A percentile compares a stretch with the other conserved stretches of the same genome.
Conservation (phyloP, 2,113 vertebrate genomes). For the Sturnira hondurensis region DNA sequence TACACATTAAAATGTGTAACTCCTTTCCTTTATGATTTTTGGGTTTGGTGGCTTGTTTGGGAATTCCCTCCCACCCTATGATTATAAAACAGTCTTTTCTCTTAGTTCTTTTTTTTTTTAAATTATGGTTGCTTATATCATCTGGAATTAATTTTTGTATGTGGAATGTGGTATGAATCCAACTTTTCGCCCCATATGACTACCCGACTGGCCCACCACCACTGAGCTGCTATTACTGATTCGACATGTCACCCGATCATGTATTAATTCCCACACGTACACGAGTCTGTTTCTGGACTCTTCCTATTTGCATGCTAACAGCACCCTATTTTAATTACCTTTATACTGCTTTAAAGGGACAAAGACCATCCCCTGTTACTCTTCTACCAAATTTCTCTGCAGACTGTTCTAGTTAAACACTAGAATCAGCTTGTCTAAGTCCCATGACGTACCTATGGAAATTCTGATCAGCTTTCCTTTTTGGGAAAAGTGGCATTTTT, state of each 20-base stretch:
- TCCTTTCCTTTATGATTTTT: not conserved
- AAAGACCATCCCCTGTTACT: not conserved
- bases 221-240: not conserved
- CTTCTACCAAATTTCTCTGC: not conserved
- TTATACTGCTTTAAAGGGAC: not conserved
- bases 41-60: not conserved
- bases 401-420: not conserved
- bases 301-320: not conserved
- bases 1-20: not conserved
- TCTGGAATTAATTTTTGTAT: slow-evolving; percentile 28
- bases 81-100: slow-evolving; percentile 9
- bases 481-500: not conserved
- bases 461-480: not conserved
- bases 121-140: slow-evolving; percentile 3
- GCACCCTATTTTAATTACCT: not conserved
- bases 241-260: not conserved
- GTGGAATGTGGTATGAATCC: not conserved
- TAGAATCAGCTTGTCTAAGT: not conserved
- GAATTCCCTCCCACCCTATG: slow-evolving; percentile 9
- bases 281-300: not conserved
- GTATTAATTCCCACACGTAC: rapidly evolving
- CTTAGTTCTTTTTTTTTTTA: not conserved
- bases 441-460: not conserved
- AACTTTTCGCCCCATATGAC: not conserved
- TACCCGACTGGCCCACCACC: not conserved